Evolutionary conservation across 2,888 invertebrate species (phyloP).

Genomic region (Oscheius onirici): DNA sequence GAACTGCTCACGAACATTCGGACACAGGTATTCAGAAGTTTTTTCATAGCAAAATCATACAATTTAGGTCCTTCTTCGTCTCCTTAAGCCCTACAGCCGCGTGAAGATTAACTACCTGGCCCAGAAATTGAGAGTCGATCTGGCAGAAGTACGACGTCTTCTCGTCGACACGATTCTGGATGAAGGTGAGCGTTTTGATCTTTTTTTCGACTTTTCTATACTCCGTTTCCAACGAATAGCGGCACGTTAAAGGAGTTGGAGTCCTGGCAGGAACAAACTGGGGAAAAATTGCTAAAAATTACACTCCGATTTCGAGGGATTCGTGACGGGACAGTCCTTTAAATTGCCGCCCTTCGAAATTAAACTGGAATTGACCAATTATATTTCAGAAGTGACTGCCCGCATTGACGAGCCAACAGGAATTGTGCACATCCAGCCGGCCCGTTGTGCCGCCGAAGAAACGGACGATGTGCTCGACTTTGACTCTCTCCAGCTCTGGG

Average conservation of each 20-base stretch:
- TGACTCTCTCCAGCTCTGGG: conserved; percentile 37
- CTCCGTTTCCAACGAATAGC: no score
- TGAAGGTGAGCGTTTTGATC: no score
- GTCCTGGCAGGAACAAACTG: no score
- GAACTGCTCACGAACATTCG: conserved; percentile 83
- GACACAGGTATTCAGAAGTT: conserved; percentile 78
- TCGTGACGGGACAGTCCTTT: no score
- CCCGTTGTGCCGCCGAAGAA: neutral
- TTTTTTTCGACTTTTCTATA: no score
- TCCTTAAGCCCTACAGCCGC: conserved; percentile 96
- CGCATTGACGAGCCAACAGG: conserved; percentile 24
- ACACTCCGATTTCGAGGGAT: no score
- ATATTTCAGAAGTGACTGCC: conserved; percentile 13
- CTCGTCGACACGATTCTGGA: conserved; percentile 97
- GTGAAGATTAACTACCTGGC: conserved; percentile 98
- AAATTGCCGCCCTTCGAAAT: no score
- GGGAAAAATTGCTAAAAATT: no score
- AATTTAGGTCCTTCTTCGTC: conserved; percentile 84
- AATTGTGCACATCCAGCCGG: conserved; percentile 8
- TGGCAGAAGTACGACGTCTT: conserved; percentile 88
- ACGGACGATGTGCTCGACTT: conserved; percentile 36
- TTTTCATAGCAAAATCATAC: neutral
- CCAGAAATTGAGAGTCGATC: conserved; percentile 76
- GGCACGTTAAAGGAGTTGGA: no score
- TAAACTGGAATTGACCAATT: neutral